Conservation (phyloP, 64 coral and sea anemone species). For the Stichodactyla mertensii region DNA sequence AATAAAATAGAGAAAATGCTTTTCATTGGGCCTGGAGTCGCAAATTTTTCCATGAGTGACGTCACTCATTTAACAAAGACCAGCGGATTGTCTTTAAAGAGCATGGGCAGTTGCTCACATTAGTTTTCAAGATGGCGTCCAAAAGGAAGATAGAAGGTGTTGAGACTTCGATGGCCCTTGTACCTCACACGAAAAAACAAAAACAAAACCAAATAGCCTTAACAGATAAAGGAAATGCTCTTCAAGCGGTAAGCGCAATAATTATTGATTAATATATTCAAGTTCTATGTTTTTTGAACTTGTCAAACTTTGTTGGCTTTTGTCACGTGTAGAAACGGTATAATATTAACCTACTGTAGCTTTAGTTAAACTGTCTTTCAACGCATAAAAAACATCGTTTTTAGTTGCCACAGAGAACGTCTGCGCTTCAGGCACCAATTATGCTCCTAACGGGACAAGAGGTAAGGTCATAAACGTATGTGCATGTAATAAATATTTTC, state of each 20-base stretch:
- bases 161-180: slow-evolving; percentile 52
- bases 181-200: slow-evolving; percentile 65
- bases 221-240: slow-evolving; percentile 45
- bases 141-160: slow-evolving; percentile 48
- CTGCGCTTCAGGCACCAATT: slow-evolving; percentile 71
- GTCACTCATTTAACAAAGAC: background rate
- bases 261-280: background rate
- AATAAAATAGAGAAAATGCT: no score
- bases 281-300: background rate
- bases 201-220: slow-evolving; percentile 76
- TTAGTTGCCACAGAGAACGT: slow-evolving; percentile 83
- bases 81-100: background rate
- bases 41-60: no score
- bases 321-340: background rate
- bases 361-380: background rate
- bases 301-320: background rate
- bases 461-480: slow-evolving; percentile 23
- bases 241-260: slow-evolving; percentile 68
- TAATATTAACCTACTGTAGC: no score
- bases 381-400: background rate
- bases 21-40: no score
- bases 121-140: slow-evolving; percentile 67
- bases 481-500: no score
- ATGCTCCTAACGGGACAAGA: slow-evolving; percentile 86
- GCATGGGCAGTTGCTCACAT: background rate